phyloP scores from a whole-genome alignment of 2,113 vertebrate species.

The Alethe diademata region DNA sequence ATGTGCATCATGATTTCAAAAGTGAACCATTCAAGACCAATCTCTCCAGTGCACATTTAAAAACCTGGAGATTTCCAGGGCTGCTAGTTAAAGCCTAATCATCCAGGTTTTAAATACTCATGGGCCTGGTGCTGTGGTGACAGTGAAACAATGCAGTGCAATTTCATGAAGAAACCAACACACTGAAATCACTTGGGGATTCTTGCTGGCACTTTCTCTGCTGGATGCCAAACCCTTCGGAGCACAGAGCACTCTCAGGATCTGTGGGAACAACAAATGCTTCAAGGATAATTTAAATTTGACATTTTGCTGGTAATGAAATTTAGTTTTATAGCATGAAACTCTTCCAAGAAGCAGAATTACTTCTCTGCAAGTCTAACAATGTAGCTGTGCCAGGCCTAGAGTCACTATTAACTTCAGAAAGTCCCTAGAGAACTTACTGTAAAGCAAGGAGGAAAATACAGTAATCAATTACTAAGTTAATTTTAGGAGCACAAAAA shows the following conservation, averaged over 20 bases:
- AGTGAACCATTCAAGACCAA: not conserved
- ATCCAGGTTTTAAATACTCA: not conserved
- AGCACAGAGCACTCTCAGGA: not conserved
- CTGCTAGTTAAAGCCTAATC: not conserved
- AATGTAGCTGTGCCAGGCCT: not conserved
- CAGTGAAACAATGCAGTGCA: not conserved
- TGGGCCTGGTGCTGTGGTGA: not conserved
- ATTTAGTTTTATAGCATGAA: not conserved
- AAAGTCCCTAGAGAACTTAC: not conserved
- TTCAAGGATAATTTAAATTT: not conserved
- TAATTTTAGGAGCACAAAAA: not conserved
- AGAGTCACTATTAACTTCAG: not conserved
- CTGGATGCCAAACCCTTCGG: not conserved
- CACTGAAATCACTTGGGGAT: fast-evolving
- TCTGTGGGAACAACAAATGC: not conserved
- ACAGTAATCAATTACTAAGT: not conserved
- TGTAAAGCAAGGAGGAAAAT: not conserved
- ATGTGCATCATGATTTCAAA: not conserved
- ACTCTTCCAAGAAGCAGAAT: not conserved
- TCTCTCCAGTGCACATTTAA: not conserved
- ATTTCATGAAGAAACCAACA: not conserved
- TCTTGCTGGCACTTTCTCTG: not conserved
- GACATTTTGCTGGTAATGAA: not conserved
- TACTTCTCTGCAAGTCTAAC: not conserved
- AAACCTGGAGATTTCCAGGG: not conserved